These are phyloP conservation scores for Dermochelys coriacea DNA, from an alignment of 2,797 vertebrate species.

Conservation along the genomic window DNA sequence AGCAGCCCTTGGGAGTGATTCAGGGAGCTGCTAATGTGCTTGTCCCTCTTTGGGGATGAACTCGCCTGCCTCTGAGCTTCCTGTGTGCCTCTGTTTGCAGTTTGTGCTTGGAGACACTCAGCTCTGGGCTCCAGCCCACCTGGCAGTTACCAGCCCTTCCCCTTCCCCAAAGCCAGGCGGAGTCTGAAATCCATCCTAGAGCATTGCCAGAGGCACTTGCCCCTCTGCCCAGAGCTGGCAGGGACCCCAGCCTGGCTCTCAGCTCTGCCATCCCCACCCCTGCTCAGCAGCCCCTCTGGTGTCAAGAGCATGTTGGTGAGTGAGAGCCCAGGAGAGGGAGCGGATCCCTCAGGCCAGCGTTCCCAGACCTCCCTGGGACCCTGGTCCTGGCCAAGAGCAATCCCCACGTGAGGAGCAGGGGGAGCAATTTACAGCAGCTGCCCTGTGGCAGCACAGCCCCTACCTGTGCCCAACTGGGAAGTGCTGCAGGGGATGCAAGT, in stretches of 20 bases:
- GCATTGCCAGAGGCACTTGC: background rate
- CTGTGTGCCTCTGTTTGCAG: background rate
- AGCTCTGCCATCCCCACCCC: background rate
- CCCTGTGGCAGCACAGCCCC: conserved; percentile 67
- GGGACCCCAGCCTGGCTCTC: background rate
- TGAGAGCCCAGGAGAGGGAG: background rate
- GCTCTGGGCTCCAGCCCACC: background rate
- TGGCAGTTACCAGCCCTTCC: background rate
- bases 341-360: conserved; percentile 12
- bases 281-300: background rate
- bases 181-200: background rate
- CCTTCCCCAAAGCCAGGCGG: background rate
- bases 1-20: background rate
- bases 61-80: background rate
- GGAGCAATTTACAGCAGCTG: conserved; percentile 77
- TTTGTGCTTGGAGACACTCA: background rate
- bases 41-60: background rate
- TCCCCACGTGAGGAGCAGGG: conserved; percentile 69
- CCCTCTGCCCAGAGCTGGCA: background rate
- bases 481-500: background rate
- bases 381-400: background rate
- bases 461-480: conserved; percentile 73
- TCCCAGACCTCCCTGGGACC: background rate
- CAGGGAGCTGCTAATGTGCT: no score
- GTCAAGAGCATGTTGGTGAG: background rate